A percentile compares a stretch with the other conserved stretches of the same genome.
Conservation (phyloP, 2,888 invertebrate species). For the Mythimna lalbum region DNA sequence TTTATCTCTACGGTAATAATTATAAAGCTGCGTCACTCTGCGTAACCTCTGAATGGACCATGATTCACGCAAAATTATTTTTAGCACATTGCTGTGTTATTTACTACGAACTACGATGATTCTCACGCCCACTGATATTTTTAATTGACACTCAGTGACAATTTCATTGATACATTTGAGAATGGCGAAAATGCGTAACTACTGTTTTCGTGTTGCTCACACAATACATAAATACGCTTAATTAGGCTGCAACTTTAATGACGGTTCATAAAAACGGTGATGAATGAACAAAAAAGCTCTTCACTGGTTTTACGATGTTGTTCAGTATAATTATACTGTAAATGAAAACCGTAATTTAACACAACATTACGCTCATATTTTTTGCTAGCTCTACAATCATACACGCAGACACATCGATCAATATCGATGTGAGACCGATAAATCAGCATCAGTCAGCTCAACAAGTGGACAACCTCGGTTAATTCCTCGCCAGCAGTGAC, state of each 20-base stretch:
- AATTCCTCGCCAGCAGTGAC: slow-evolving; percentile 77
- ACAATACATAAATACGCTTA: slow-evolving; percentile 9
- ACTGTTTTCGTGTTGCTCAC: slow-evolving; percentile 3
- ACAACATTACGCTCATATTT: slow-evolving; percentile 52
- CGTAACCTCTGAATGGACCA: slow-evolving; percentile 78
- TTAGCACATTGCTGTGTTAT: slow-evolving; percentile 79
- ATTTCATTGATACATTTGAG: slow-evolving; percentile 53
- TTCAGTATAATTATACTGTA: slow-evolving; percentile 47
- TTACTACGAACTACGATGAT: slow-evolving; percentile 84
- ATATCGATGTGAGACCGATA: slow-evolving; percentile 82
- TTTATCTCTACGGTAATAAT: slow-evolving; percentile 74
- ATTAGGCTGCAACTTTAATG: slow-evolving; percentile 19
- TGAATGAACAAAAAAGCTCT: slow-evolving; percentile 20
- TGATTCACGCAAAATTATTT: slow-evolving; percentile 85
- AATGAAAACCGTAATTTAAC: slow-evolving; percentile 49
- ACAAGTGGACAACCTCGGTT: slow-evolving; percentile 85
- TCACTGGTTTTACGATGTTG: slow-evolving; percentile 38
- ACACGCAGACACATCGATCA: slow-evolving; percentile 84
- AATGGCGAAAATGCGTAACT: slow-evolving; percentile 12
- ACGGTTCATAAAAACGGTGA: slow-evolving; percentile 25
- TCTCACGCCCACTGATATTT: slow-evolving; percentile 74
- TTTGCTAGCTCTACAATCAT: slow-evolving; percentile 66
- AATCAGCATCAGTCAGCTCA: slow-evolving; percentile 85
- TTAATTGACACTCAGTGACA: slow-evolving; percentile 67
- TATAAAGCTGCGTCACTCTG: slow-evolving; percentile 79